These are phyloP conservation scores for Galleria mellonella DNA, from an alignment of 1,140 invertebrate genomes.

Conservation along the genomic window DNA sequence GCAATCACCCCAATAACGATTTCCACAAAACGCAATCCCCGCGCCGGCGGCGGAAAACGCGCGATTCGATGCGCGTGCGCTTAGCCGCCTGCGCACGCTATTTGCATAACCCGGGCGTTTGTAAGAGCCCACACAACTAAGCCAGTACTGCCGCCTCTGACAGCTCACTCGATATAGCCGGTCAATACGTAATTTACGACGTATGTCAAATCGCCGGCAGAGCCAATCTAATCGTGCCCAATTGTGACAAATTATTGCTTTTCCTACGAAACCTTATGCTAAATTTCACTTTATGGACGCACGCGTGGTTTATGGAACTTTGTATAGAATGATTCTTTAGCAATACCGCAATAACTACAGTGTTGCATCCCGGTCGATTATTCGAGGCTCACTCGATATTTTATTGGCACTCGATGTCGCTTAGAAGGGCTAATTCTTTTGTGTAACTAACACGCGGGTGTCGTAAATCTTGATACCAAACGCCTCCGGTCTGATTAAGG, in stretches of 20 bases:
- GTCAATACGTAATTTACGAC: conserved; percentile 57
- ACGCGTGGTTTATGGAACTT: conserved; percentile 36
- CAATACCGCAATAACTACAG: conserved; percentile 37
- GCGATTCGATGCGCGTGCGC: conserved; percentile 68
- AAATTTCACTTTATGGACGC: conserved; percentile 58
- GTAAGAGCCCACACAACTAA: conserved; percentile 18
- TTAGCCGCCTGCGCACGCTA: conserved; percentile 33
- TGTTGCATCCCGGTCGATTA: conserved; percentile 55
- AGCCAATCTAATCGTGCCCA: conserved; percentile 70
- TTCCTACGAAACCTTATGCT: conserved; percentile 66
- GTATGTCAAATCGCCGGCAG: conserved; percentile 65
- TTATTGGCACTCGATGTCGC: conserved; percentile 68
- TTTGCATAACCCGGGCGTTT: conserved; percentile 47
- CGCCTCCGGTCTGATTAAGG: conserved; percentile 54
- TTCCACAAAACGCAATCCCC: conserved; percentile 58
- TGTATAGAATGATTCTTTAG: conserved; percentile 32
- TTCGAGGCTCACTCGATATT: conserved; percentile 51
- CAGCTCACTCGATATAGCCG: conserved; percentile 32
- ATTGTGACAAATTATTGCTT: conserved; percentile 72
- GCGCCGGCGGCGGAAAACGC: conserved; percentile 56
- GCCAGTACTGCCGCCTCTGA: conserved; percentile 10
- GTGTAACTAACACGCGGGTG: conserved; percentile 27
- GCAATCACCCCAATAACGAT: conserved; percentile 72
- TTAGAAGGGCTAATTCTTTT: conserved; percentile 60
- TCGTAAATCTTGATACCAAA: conserved; percentile 51